Conservation (phyloP, 2,797 vertebrate genomes). For the Pelochelys cantorii region DNA sequence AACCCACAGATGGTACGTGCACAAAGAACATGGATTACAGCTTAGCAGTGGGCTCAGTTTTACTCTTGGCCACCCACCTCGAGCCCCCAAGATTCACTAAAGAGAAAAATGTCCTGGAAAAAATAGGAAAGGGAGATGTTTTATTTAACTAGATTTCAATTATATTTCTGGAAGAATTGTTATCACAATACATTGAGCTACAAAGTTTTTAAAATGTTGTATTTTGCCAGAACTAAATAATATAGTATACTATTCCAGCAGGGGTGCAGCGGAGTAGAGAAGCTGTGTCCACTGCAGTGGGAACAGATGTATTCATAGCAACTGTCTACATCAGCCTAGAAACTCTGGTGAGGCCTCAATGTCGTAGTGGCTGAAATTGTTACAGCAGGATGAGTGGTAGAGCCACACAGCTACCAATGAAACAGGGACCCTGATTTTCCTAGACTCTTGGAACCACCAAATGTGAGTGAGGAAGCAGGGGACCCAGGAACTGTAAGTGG, state of each 20-base stretch:
- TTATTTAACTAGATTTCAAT: not conserved
- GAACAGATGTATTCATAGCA: not conserved
- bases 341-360: not conserved
- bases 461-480: not conserved
- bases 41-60: not conserved
- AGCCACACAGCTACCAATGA: not conserved
- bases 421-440: not conserved
- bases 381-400: not conserved
- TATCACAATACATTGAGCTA: not conserved
- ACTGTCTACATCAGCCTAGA: not conserved
- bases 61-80: not conserved
- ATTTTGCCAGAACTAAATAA: not conserved
- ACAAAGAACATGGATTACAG: conserved; percentile 8
- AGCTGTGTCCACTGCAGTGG: not conserved
- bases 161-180: conserved; percentile 16
- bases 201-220: not conserved
- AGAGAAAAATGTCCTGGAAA: accelerated
- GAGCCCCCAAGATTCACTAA: not conserved
- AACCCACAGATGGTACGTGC: conserved; percentile 38
- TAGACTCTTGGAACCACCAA: not conserved
- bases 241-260: not conserved
- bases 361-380: not conserved
- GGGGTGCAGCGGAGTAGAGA: not conserved
- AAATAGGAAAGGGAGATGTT: not conserved
- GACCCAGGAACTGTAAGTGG: not conserved